These are phyloP conservation scores for Plotosus lineatus DNA, from an alignment of 2,113 vertebrate species.

Conservation along the genomic window DNA sequence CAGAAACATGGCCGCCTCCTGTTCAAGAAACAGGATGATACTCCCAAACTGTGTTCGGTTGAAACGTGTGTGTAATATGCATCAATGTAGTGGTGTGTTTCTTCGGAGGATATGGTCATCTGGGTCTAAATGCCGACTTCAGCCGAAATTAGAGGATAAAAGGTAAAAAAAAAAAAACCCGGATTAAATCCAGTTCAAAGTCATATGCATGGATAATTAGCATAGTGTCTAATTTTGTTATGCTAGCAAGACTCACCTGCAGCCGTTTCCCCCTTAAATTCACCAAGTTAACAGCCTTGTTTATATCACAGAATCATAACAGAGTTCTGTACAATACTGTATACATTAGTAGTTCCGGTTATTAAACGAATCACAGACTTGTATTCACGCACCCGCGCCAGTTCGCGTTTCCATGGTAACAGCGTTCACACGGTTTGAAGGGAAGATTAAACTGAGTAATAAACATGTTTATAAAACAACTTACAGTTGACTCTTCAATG, in stretches of 20 bases:
- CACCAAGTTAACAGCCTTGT: neutral
- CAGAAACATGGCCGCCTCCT: constrained; percentile 67
- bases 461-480: neutral
- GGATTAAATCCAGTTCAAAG: neutral
- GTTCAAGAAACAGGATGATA: constrained; percentile 47
- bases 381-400: neutral
- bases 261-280: neutral
- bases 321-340: neutral
- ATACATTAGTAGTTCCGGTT: neutral
- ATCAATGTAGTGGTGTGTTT: neutral
- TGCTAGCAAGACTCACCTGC: neutral
- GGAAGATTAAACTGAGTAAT: neutral
- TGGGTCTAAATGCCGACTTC: constrained; percentile 27
- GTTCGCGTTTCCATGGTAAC: neutral
- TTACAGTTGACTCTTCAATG: too few relatives aligned
- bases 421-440: neutral
- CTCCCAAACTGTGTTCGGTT: constrained; percentile 51
- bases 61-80: constrained; percentile 15
- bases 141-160: constrained; percentile 43
- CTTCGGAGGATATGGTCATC: constrained; percentile 55
- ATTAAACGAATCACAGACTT: neutral
- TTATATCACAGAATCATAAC: too few relatives aligned
- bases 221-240: neutral
- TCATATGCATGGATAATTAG: neutral
- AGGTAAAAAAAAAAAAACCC: constrained; percentile 51